These are phyloP conservation scores for Hycleus cichorii DNA, from an alignment of 1,140 invertebrate genomes.

Conservation along the genomic window DNA sequence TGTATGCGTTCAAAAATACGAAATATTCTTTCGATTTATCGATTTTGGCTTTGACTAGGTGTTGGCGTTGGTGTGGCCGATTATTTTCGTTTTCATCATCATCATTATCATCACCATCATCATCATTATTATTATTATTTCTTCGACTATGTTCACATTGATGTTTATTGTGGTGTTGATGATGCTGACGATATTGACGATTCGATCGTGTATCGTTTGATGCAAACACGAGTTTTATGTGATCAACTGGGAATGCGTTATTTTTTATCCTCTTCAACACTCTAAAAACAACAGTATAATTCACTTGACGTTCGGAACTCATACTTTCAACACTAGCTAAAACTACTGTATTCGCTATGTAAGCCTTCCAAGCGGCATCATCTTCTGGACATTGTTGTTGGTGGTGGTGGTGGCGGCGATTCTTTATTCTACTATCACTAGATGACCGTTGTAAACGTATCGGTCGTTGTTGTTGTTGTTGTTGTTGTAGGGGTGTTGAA, in stretches of 20 bases:
- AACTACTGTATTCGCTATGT: slow-evolving; percentile 31
- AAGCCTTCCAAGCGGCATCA: slow-evolving; percentile 32
- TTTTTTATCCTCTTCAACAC: slow-evolving; percentile 27
- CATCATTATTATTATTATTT: slow-evolving; percentile 4
- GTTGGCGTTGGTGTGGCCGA: not conserved
- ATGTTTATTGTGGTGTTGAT: not conserved
- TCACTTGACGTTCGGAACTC: slow-evolving; percentile 21
- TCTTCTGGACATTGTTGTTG: slow-evolving; percentile 15
- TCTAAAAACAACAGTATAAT: slow-evolving; percentile 29
- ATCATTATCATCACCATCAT: slow-evolving; percentile 5
- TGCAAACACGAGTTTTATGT: slow-evolving; percentile 6
- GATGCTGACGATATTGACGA: not conserved
- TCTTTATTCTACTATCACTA: slow-evolving; percentile 3
- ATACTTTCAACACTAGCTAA: slow-evolving; percentile 30
- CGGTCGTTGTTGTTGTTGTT: not conserved
- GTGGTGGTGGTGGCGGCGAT: not conserved
- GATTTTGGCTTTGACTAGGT: slow-evolving; percentile 34
- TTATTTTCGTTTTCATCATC: too few relatives aligned
- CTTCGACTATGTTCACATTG: not conserved
- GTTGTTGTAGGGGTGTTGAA: not conserved
- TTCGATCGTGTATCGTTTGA: slow-evolving; percentile 4
- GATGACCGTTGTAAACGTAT: slow-evolving; percentile 21
- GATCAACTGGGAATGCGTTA: slow-evolving; percentile 10
- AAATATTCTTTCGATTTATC: slow-evolving; percentile 31
- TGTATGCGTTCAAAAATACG: slow-evolving; percentile 33